Evolutionary conservation across 2,888 invertebrate species (phyloP).

Genomic region (Caenorhabditis wallacei): DNA sequence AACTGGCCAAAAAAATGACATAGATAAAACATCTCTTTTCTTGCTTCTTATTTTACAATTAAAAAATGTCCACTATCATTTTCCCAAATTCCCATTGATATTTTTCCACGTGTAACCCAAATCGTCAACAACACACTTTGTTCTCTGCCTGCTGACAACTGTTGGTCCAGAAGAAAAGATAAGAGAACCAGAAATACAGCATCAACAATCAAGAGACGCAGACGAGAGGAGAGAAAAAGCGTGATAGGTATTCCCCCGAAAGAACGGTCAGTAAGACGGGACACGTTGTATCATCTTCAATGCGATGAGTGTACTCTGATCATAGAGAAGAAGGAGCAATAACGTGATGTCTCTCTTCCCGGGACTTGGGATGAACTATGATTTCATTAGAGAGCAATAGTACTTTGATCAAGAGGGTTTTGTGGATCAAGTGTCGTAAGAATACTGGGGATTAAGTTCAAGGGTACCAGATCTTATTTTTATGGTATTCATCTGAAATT

Average conservation of each 20-base stretch:
- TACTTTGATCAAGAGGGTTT: slow-evolving; percentile 22
- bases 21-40: no score
- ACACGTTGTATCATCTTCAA: slow-evolving; percentile 36
- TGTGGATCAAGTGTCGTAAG: no score
- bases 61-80: no score
- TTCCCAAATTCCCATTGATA: no score
- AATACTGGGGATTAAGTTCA: no score
- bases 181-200: slow-evolving; percentile 29
- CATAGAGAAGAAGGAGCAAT: slow-evolving; percentile 15
- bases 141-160: slow-evolving; percentile 28
- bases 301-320: slow-evolving; percentile 41
- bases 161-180: slow-evolving; percentile 27
- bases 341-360: slow-evolving; percentile 21
- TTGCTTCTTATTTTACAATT: no score
- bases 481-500: no score
- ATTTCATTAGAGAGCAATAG: slow-evolving; percentile 28
- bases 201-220: slow-evolving; percentile 4
- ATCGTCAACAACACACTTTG: slow-evolving; percentile 41
- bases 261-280: slow-evolving; percentile 48
- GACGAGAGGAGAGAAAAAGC: slow-evolving; percentile 9
- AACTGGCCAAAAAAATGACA: no score
- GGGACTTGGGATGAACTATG: slow-evolving; percentile 23
- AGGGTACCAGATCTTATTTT: no score
- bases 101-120: neutral
- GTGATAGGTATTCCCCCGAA: slow-evolving; percentile 62